Evolutionary conservation across 2,113 vertebrate genomes (phyloP).

Genomic region (Phalacrocorax carbo): DNA sequence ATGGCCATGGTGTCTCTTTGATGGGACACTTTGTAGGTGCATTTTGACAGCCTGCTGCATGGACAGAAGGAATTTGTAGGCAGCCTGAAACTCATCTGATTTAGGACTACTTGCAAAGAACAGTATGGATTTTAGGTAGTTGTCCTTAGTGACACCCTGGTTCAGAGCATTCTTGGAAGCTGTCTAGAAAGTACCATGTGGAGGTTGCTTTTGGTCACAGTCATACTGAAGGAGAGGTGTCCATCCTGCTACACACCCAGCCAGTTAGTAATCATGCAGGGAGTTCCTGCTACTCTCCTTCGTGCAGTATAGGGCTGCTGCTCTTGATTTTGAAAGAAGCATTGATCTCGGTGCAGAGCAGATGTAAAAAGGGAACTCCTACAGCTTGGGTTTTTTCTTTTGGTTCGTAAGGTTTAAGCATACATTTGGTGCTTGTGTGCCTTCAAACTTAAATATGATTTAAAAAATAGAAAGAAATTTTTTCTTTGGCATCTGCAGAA

Average conservation of each 20-base stretch:
- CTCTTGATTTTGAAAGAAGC: background rate
- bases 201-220: background rate
- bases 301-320: background rate
- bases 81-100: background rate
- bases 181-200: background rate
- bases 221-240: background rate
- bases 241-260: background rate
- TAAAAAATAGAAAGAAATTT: background rate
- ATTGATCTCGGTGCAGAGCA: background rate
- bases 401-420: background rate
- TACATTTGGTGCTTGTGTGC: background rate
- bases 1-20: background rate
- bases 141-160: background rate
- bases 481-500: background rate
- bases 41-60: background rate
- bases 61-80: background rate
- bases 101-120: background rate
- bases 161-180: background rate
- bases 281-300: background rate
- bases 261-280: background rate
- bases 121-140: background rate
- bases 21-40: background rate
- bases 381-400: background rate
- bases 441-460: background rate
- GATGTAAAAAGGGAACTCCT: background rate